Evolutionary conservation across 2,797 vertebrate species (phyloP), one percentile per base, ranked within the genome.

Genomic region (Sebastes steindachneri): DNA sequence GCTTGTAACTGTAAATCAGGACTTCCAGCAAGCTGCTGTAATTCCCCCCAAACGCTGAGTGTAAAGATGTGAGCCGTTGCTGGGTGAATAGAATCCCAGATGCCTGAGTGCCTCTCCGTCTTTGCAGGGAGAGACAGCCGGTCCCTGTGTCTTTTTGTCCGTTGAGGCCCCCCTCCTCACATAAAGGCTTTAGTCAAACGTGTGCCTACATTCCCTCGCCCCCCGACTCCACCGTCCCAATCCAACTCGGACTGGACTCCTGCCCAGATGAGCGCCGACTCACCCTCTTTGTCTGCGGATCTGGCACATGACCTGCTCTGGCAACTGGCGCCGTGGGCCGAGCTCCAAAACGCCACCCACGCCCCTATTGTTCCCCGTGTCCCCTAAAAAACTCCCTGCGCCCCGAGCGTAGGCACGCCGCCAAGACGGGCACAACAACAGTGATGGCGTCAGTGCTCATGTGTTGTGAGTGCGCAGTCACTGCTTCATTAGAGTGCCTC

Each of bases 171-270:
- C 29, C 86, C 86, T 77, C 73, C 75, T 68, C n/a, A 64, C 80
- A 92, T 86, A 88, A 93, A 92, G 84, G 73, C 91, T 85, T 85
- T 62, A 90, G 86, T 91, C 87, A 89, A 89, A 92, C 88, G 89
- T 94, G 92, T 93, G 93, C 91, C 93, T 92, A 68, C 85, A 80
- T 88, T 88, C 90, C 73, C 90, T 75, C 31, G 0, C 31, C 79
- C 62, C 64, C 80, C 67, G 64, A 60, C 82, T 73, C 63, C 35
- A 35, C 68, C 57, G 11, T 68, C 60, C 57, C 70, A 60, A 69
- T 66, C 67, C 72, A 45, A 86, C 57, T 85, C 65, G 1, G 3
- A 31, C 91, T 93, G 89, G 92, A 90, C 84, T n/a, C 51, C 54
- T 45, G 86, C 90, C 91, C 87, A 82, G 88, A 80, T 62, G 77